Percentiles rank a stretch among this genome's conserved stretches.
These are phyloP conservation scores for Coendou prehensilis DNA, from an alignment of 2,797 vertebrate species.

Conservation along the genomic window DNA sequence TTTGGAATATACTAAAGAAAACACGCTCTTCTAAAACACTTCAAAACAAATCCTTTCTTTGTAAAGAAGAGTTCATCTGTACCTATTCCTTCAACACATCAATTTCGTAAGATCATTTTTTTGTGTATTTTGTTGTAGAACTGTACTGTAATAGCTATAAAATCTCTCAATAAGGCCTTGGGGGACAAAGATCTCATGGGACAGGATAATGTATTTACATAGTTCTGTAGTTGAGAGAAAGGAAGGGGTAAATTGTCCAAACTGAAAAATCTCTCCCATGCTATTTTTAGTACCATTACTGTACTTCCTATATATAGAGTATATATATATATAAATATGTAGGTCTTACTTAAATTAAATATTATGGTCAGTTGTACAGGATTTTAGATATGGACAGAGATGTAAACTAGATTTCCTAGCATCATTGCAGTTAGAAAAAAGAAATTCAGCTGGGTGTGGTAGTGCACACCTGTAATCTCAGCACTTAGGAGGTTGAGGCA, in stretches of 20 bases:
- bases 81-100: background rate
- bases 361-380: background rate
- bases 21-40: conserved; percentile 12
- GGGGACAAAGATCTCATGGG: background rate
- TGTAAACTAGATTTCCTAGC: conserved; percentile 11
- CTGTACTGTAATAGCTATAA: background rate
- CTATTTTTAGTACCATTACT: conserved; percentile 1
- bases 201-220: background rate
- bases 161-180: background rate
- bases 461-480: background rate
- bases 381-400: background rate
- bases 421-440: background rate
- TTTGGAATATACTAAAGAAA: conserved; percentile 56
- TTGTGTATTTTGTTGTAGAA: conserved; percentile 24
- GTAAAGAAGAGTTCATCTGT: conserved; percentile 36
- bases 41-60: background rate
- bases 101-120: conserved; percentile 18
- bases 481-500: background rate
- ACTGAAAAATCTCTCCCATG: background rate
- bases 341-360: conserved; percentile 37
- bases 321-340: background rate
- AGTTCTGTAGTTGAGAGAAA: conserved; percentile 20
- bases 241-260: background rate
- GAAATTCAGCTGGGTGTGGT: background rate
- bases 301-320: background rate